Base-by-base conservation (phyloP, 2,797 vertebrate genomes). In the Brachyalestes nurse region DNA sequence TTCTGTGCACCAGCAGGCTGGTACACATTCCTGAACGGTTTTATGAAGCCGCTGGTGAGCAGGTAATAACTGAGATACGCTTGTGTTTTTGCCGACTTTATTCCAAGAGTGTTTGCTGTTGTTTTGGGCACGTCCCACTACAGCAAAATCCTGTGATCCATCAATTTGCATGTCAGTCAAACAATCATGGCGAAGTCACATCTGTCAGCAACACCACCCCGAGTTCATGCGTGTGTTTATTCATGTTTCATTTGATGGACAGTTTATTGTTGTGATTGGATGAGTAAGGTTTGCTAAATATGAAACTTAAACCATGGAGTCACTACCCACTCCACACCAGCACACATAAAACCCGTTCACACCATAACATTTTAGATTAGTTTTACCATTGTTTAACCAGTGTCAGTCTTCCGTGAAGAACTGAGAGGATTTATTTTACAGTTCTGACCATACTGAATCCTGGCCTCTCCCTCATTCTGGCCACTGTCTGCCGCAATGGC, bases 401-500 rank as follows among this genome's bases (percentile, higher is more conserved):
- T 34, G 40, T 23, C 16, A 40, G 16, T 66, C 64, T 16, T 19
- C 38, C 17, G 2, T 47, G n/a, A 23, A 28, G 67, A 70, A 19
- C 25, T 25, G 21, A 42, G 10, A 42, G 40, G 65, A 67, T 12
- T 5, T 17, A n/a, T 7, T 28, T 34, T 4, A 47, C 66, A 69
- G n/a, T 25, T 23, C 5, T 13, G n/a, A 23, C 10, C 74, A 49
- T 5, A 76, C 23, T 23, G 6, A 34, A 28, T 49, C 40, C 23
- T 19, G 34, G 53, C 53, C n/a, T 73, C 62, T 55, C 0, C 19
- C 45, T 34, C 34, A 34, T 34, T 38, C 47, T 57, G 23, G 28
- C 38, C 75, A 72, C 69, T 55, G 62, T 70, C 47, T 85, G 58
- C 62, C 62, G 49, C 74, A 66, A 71, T 60, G 58, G 75, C 79